phyloP scores from a whole-genome alignment of 2,113 vertebrate species.

The Phainopepla nitens region DNA sequence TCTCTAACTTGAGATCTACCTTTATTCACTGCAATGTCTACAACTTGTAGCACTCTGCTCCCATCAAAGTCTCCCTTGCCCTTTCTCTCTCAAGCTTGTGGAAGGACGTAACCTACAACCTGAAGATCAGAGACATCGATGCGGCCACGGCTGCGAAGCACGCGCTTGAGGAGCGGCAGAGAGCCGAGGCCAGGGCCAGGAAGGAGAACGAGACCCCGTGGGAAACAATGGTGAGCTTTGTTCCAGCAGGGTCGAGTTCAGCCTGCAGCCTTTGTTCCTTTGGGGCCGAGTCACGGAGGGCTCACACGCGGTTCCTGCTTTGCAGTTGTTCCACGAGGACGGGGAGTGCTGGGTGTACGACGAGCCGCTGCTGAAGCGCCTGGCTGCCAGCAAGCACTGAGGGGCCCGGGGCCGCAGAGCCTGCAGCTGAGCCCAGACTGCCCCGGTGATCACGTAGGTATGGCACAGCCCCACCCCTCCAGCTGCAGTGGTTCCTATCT shows the following conservation, averaged over 20 bases:
- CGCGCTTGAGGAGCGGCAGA: constrained; percentile 91
- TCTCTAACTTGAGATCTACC: not conserved
- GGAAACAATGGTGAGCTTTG: constrained; percentile 91
- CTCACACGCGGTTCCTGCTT: not conserved
- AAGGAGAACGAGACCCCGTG: constrained; percentile 93
- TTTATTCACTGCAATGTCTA: not conserved
- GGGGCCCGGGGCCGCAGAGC: not conserved
- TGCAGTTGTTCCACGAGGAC: constrained; percentile 94
- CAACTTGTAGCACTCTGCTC: not conserved
- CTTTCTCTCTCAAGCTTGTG: constrained; percentile 77
- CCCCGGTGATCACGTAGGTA: not conserved
- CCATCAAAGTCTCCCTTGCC: not conserved
- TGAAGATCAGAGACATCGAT: constrained; percentile 95
- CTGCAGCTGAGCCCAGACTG: not conserved
- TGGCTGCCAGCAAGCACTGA: constrained; percentile 83
- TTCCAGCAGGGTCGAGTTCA: not conserved
- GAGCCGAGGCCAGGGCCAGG: constrained; percentile 92
- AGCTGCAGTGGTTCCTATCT: constrained; percentile 79
- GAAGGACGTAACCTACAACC: constrained; percentile 94
- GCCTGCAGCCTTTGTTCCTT: not conserved
- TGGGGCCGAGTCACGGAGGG: accelerated
- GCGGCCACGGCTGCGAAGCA: constrained; percentile 95
- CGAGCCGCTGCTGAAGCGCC: constrained; percentile 91
- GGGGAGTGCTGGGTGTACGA: constrained; percentile 98
- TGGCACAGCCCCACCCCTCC: constrained; percentile 56